Evolutionary conservation across 2,113 vertebrate species (phyloP).

Genomic region (Gallinago paraguaiae): DNA sequence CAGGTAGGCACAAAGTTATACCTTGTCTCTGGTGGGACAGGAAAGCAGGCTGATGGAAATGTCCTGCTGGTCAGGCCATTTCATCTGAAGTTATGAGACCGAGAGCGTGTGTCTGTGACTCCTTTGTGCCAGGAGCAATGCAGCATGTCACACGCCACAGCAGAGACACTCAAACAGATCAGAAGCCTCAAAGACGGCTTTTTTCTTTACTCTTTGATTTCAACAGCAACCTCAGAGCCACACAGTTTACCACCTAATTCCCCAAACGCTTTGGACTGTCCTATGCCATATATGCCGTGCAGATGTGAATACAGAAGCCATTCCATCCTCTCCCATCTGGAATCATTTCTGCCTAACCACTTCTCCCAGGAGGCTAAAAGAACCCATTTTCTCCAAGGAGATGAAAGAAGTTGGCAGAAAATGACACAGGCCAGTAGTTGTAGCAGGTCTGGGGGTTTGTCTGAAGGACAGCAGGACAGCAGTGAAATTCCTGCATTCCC

Average conservation of each 20-base stretch:
- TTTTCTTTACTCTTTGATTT: not conserved
- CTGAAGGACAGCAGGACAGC: not conserved
- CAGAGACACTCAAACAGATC: not conserved
- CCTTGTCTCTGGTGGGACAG: not conserved
- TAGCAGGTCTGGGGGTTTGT: not conserved
- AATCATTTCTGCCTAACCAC: not conserved
- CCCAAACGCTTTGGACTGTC: not conserved
- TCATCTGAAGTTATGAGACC: rapidly evolving
- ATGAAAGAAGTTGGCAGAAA: not conserved
- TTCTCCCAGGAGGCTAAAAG: not conserved
- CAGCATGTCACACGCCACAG: not conserved
- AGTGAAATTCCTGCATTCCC: not conserved
- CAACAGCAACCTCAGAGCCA: not conserved
- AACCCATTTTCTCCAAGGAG: not conserved
- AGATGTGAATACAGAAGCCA: not conserved
- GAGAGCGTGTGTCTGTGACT: not conserved
- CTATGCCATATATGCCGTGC: rapidly evolving
- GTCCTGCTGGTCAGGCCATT: not conserved
- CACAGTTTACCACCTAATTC: not conserved
- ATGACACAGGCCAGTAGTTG: not conserved
- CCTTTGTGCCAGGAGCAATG: not conserved
- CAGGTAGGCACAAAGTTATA: not conserved
- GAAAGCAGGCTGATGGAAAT: not conserved
- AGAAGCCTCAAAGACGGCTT: not conserved
- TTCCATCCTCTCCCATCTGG: not conserved